Percentiles rank a stretch among this genome's conserved stretches.
phyloP scores from a whole-genome alignment of 2,888 invertebrate genomes.

The Eupithecia centaureata region DNA sequence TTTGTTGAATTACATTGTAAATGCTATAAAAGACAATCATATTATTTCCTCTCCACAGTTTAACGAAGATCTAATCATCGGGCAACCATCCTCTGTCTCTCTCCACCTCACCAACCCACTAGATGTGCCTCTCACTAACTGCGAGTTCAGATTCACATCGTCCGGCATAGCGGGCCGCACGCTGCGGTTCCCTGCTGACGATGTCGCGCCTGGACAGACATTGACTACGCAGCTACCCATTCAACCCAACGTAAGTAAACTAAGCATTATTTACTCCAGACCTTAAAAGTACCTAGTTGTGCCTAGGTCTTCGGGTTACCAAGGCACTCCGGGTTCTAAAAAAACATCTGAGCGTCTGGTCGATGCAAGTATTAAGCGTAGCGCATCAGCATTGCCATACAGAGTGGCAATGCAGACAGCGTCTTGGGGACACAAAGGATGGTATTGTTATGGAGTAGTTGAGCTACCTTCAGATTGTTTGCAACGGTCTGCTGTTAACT shows the following conservation, averaged over 20 bases:
- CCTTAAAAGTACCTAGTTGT: too few species aligned
- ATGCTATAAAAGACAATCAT: not conserved
- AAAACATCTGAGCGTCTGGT: too few species aligned
- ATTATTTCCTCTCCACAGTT: constrained; percentile 72
- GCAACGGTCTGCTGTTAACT: too few species aligned
- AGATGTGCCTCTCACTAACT: constrained; percentile 84
- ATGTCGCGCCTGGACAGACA: constrained; percentile 81
- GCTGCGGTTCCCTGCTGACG: constrained; percentile 78
- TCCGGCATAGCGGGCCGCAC: constrained; percentile 85
- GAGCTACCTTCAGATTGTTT: too few species aligned
- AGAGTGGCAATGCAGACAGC: too few species aligned
- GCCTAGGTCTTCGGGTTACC: too few species aligned
- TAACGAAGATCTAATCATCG: constrained; percentile 84
- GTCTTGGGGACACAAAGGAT: too few species aligned
- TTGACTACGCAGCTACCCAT: constrained; percentile 84
- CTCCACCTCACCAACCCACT: constrained; percentile 89
- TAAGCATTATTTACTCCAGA: not conserved
- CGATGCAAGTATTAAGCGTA: too few species aligned
- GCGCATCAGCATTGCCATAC: too few species aligned
- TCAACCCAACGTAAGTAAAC: constrained; percentile 78
- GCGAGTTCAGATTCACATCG: constrained; percentile 88
- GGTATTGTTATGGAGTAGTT: too few species aligned
- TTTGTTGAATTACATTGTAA: too few species aligned
- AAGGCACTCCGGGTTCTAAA: too few species aligned
- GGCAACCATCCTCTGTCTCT: constrained; percentile 79